Evolutionary conservation across 2,797 vertebrate species (phyloP), one percentile per base, ranked within the genome.

Genomic region (Nyctalus aviator): DNA sequence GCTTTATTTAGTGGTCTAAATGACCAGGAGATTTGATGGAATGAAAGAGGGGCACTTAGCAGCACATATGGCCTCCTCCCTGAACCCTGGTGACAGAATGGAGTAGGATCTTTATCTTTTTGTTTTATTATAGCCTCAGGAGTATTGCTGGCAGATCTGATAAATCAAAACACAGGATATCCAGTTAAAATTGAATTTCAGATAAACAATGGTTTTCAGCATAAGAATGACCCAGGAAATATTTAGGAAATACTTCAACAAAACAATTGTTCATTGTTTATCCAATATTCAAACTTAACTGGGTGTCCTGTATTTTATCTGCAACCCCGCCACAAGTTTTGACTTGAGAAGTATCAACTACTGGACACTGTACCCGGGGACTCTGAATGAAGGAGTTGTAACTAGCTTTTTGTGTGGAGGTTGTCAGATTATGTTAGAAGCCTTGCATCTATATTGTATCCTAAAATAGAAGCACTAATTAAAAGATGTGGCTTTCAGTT

Each of bases 131-230:
- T n/a, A 66, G 25, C 21, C 21, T 86, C 11, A 83, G 5, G 59
- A 72, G 20, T 79, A 55, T 8, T 79, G 23, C 57, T 46, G 11
- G 0, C 23, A 89, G 76, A 84, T 12, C 84, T 55, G 27, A 44
- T 57, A 84, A 69, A 68, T 55, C 59, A 90, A 95, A 84, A 75
- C 48, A 79, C 0, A 91, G 20, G 20, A 27, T 44, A 9, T 6
- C 12, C n/a, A 88, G 27, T 46, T 91, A 68, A 53, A 78, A 64
- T 48, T 95, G 35, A 86, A 84, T 90, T 84, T 88, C 20, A 44
- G 27, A 75, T 89, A 71, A 87, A 50, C 2, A 55, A 30, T 9
- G 46, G 0, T 37, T 84, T 88, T 73, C 18, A 37, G 8, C 32
- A 14, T 71, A 79, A 88, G 11, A 90, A 20, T 66, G 48, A 86